These are phyloP conservation scores for Kryphioiulus occultus DNA, from an alignment of 2,888 invertebrate genomes.

Conservation along the genomic window DNA sequence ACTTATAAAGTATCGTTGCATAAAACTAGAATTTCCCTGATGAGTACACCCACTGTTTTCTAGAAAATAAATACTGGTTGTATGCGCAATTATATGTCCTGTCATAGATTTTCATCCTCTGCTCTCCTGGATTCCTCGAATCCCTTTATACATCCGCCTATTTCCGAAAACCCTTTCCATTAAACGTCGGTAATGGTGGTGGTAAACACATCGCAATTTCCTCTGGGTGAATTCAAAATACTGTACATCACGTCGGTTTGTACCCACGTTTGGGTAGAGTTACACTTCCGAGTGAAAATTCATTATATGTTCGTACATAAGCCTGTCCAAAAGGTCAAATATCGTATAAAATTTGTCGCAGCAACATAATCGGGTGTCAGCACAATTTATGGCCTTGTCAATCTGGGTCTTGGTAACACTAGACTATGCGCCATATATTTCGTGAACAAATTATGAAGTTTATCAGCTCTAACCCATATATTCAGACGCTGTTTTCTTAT, in stretches of 20 bases:
- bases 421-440: background rate
- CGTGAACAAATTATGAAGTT: background rate
- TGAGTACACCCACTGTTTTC: conserved; percentile 26
- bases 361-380: background rate
- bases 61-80: background rate
- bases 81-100: background rate
- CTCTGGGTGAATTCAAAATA: background rate
- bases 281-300: background rate
- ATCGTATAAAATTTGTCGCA: background rate
- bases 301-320: background rate
- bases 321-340: background rate
- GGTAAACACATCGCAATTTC: background rate
- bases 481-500: no score
- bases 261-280: background rate
- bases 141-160: background rate
- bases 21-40: conserved; percentile 19
- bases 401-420: background rate
- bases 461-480: background rate
- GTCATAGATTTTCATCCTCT: background rate
- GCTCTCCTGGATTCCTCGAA: background rate
- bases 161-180: background rate
- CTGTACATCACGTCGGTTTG: background rate
- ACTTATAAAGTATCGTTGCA: background rate
- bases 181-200: background rate
- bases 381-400: background rate